Conservation (phyloP, 2,797 vertebrate species). For the Aulostomus chinensis region DNA sequence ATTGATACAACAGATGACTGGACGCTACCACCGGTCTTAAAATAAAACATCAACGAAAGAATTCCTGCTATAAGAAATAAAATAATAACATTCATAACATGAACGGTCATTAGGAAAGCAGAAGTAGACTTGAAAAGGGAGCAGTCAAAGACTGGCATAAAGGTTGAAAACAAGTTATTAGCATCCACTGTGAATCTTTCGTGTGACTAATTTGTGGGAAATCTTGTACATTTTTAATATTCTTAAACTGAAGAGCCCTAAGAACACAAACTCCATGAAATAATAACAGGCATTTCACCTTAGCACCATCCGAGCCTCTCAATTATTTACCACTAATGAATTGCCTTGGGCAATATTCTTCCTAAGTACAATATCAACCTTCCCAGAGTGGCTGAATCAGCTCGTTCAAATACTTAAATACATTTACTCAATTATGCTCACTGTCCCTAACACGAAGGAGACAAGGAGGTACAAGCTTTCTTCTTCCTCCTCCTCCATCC, state of each 20-base stretch:
- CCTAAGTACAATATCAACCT: slow-evolving; percentile 72
- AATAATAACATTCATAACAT: slow-evolving; percentile 34
- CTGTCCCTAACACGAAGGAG: slow-evolving; percentile 52
- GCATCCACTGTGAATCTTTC: slow-evolving; percentile 62
- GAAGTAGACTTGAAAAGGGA: slow-evolving; percentile 45
- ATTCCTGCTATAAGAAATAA: too few species aligned
- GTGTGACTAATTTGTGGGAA: slow-evolving; percentile 68
- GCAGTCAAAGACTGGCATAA: slow-evolving; percentile 31
- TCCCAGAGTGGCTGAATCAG: slow-evolving; percentile 71
- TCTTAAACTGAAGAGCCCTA: slow-evolving; percentile 74
- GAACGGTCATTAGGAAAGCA: too few species aligned
- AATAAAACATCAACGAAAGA: too few species aligned
- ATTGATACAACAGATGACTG: too few species aligned
- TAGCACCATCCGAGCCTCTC: slow-evolving; percentile 66
- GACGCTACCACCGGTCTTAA: too few species aligned
- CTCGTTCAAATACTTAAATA: slow-evolving; percentile 73
- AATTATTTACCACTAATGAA: slow-evolving; percentile 83
- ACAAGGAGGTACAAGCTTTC: slow-evolving; percentile 31
- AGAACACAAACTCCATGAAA: slow-evolving; percentile 79
- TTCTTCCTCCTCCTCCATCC: slow-evolving; percentile 14
- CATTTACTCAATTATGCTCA: slow-evolving; percentile 71
- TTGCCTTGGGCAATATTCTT: slow-evolving; percentile 67
- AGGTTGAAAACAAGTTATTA: slow-evolving; percentile 69
- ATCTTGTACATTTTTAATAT: slow-evolving; percentile 74
- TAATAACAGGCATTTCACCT: slow-evolving; percentile 80